These are phyloP conservation scores for Malurus alboscapulatus DNA, from an alignment of 2,113 vertebrate genomes.

Conservation along the genomic window DNA sequence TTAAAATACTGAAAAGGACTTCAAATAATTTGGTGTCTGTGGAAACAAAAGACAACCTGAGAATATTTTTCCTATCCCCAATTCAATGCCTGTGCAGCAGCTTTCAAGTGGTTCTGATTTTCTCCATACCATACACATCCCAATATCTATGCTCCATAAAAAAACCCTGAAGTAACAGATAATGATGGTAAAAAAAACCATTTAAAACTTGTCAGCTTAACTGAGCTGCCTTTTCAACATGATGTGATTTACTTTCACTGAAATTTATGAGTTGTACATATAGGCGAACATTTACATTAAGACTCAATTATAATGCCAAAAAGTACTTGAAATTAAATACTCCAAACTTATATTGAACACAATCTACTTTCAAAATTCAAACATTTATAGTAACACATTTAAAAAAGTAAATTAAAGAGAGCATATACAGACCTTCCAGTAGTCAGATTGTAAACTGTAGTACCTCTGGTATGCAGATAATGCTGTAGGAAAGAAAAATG, in stretches of 20 bases:
- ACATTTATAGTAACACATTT: background rate
- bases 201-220: background rate
- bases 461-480: constrained; percentile 99
- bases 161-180: background rate
- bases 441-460: constrained; percentile 99
- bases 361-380: background rate
- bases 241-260: background rate
- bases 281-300: background rate
- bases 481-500: constrained; percentile 80
- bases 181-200: background rate
- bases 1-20: background rate
- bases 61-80: background rate
- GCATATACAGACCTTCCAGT: constrained; percentile 93
- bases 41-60: background rate
- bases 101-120: background rate
- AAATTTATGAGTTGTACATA: background rate
- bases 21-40: background rate
- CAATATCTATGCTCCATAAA: background rate
- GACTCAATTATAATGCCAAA: background rate
- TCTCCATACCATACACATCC: background rate
- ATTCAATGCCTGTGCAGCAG: background rate
- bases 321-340: background rate
- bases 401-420: background rate
- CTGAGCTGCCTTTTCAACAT: background rate
- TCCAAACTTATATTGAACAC: background rate